phyloP scores from a whole-genome alignment of 2,113 vertebrate species.

The Mobula hypostoma region DNA sequence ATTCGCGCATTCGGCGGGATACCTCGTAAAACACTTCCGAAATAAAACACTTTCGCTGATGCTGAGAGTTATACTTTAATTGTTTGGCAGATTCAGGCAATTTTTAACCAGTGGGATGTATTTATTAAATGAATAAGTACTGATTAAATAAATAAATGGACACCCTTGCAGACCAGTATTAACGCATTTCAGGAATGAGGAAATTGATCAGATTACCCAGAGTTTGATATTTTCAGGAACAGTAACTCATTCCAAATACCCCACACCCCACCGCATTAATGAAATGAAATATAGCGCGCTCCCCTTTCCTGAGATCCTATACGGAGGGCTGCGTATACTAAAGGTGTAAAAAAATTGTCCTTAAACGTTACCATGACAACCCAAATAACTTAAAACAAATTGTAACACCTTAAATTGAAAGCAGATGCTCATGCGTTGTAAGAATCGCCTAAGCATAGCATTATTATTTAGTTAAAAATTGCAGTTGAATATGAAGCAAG shows the following conservation, averaged over 20 bases:
- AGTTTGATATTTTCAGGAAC: not conserved
- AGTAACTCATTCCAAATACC: slow-evolving; percentile 8
- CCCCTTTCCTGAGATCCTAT: not conserved
- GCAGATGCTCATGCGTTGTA: not conserved
- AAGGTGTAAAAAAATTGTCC: slow-evolving; percentile 17
- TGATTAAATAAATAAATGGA: no score
- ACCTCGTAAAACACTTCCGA: not conserved
- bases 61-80: not conserved
- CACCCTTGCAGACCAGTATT: not conserved
- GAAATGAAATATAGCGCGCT: not conserved
- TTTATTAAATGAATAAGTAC: not conserved
- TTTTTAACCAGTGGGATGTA: not conserved
- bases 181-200: not conserved
- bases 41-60: not conserved
- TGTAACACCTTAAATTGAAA: slow-evolving; percentile 30
- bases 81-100: not conserved
- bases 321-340: not conserved
- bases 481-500: not conserved
- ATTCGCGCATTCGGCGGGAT: not conserved
- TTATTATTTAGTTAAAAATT: no score
- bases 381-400: slow-evolving; percentile 32
- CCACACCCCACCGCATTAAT: not conserved
- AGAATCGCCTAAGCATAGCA: not conserved
- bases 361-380: slow-evolving; percentile 12
- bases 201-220: not conserved